phyloP scores from a whole-genome alignment of 2,888 invertebrate species.

The Plebejus melissa region DNA sequence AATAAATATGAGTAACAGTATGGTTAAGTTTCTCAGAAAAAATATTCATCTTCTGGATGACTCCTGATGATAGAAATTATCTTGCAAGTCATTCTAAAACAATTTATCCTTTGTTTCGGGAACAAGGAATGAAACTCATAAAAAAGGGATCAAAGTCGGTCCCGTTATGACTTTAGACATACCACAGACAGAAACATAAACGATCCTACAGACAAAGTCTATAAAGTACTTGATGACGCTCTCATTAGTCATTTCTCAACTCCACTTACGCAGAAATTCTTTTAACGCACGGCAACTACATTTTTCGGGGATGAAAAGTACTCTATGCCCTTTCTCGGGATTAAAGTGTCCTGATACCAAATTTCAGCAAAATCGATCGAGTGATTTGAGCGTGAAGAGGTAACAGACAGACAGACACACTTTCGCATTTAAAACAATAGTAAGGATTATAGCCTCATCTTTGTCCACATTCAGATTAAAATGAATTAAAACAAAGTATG shows the following conservation, averaged over 20 bases:
- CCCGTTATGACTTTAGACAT: not conserved
- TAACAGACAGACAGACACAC: too few relatives aligned
- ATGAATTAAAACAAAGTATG: not conserved
- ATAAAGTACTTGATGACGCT: not conserved
- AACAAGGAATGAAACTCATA: not conserved
- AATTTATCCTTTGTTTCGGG: constrained; percentile 1
- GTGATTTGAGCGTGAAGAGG: too few relatives aligned
- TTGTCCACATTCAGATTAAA: constrained; percentile 6
- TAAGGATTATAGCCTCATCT: too few relatives aligned
- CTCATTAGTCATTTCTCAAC: too few relatives aligned
- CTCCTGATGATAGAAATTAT: not conserved
- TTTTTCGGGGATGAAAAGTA: too few relatives aligned
- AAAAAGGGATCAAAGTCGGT: not conserved
- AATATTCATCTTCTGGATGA: not conserved
- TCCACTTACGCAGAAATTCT: too few relatives aligned
- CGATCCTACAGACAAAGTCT: not conserved
- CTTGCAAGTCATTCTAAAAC: constrained; percentile 4
- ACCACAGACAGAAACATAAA: not conserved
- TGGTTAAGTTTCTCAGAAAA: not conserved
- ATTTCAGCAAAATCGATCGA: too few relatives aligned
- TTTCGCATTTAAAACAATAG: too few relatives aligned
- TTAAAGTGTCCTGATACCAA: too few relatives aligned
- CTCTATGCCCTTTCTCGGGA: too few relatives aligned
- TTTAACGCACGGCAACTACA: not conserved
- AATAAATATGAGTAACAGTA: not conserved